phyloP scores from a whole-genome alignment of 2,797 vertebrate species.

The Notamacropus eugenii region DNA sequence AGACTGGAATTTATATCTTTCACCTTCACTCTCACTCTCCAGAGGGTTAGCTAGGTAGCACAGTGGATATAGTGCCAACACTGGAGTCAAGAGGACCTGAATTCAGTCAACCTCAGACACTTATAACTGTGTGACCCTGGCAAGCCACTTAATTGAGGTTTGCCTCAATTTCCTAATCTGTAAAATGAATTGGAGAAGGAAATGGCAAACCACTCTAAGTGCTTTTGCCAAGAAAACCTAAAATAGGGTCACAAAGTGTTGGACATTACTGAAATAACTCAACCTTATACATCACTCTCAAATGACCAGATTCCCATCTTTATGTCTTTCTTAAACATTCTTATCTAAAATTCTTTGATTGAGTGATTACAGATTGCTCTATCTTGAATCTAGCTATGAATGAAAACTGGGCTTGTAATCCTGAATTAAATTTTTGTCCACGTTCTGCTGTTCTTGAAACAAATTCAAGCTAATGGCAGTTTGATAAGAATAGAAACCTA shows the following conservation, averaged over 20 bases:
- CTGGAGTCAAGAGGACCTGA: background rate
- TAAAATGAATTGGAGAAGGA: background rate
- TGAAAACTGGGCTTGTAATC: background rate
- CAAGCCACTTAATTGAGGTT: background rate
- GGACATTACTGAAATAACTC: too few species aligned
- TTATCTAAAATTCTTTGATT: background rate
- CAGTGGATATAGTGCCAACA: background rate
- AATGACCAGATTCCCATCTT: background rate
- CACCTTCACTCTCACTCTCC: background rate
- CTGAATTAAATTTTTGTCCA: background rate
- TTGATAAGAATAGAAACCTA: background rate
- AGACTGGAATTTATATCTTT: background rate
- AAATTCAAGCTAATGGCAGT: background rate
- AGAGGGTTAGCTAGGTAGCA: background rate
- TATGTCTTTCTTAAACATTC: background rate
- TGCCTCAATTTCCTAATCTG: background rate
- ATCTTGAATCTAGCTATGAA: background rate
- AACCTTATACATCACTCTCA: background rate
- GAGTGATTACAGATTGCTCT: background rate
- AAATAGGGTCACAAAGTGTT: background rate
- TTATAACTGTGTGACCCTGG: background rate
- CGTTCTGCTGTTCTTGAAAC: background rate
- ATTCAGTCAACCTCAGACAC: background rate
- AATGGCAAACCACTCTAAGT: background rate
- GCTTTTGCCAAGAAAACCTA: background rate